Percentiles rank a stretch among this genome's conserved stretches.
Evolutionary conservation across 2,797 vertebrate species (phyloP).

Genomic region (Buphagus erythrorhynchus): DNA sequence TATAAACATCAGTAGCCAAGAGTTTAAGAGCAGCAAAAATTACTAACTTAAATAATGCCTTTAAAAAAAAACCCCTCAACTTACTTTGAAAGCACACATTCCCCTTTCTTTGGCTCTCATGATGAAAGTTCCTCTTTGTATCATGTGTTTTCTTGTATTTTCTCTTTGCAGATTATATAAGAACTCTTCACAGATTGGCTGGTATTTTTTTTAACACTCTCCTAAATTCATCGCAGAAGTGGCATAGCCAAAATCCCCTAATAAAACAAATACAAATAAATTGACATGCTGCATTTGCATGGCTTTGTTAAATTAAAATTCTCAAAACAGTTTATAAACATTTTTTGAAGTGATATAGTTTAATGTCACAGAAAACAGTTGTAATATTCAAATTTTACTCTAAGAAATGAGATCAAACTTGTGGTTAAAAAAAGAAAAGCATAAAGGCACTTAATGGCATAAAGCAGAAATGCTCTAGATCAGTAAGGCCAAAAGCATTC

Average conservation of each 20-base stretch:
- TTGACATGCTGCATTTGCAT: neutral
- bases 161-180: neutral
- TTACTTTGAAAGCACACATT: neutral
- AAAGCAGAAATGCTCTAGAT: slow-evolving; percentile 11
- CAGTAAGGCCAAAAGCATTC: neutral
- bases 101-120: neutral
- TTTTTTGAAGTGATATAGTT: neutral
- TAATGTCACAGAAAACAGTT: neutral
- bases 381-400: neutral
- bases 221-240: neutral
- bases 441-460: neutral
- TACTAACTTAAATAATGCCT: neutral
- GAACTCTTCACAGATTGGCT: neutral
- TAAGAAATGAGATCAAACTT: neutral
- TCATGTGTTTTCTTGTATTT: neutral
- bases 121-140: neutral
- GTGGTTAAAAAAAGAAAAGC: neutral
- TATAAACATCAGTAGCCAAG: neutral
- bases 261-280: neutral
- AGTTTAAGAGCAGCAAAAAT: neutral
- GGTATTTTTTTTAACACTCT: neutral
- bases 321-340: neutral
- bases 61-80: neutral
- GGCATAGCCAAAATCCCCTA: neutral
- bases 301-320: neutral